Base-by-base conservation (phyloP, 1,140 invertebrate species). In the Ostrea edulis region DNA sequence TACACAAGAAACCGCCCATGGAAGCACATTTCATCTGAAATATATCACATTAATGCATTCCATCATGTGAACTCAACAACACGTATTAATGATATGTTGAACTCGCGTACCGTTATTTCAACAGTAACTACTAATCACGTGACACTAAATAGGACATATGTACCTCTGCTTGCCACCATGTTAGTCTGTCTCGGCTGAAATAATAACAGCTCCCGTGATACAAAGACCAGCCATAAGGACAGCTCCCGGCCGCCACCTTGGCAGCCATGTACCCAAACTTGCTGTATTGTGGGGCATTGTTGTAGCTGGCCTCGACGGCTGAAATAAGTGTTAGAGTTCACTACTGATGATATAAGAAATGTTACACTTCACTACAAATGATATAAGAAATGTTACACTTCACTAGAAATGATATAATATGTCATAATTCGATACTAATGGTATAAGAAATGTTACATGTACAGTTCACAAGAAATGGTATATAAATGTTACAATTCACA, bases 1-100 rank as follows among this genome's bases (percentile, higher is more conserved):
- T 62, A 85, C 51, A 52, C 20, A 85, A 8, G 25, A 54, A 85
- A 11, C 83, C 83, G 29, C 83, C 83, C 83, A 85, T 85, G 54
- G 51, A 85, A 8, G 29, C 54, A 62, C 83, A 85, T 62, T 62
- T 85, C 83, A 85, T 85, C 83, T 85, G n/a, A 9, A 85, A 85
- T 77, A 35, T 62, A 17, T 17, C 17, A 62, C 7, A 44, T 44
- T 44, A 44, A 44, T 44, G 5, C 35, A 44, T 44, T 44, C 35
- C 35, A 44, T 44, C 5, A 44, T 44, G n/a, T n/a, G n/a, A n/a
- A n/a, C n/a, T 44, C 35, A 1, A 44, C 35, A 44, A 44, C 5
- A 5, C 35, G 35, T 44, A 44, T 44, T 44, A 44, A 44, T 5
- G 35, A 44, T 44, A 44, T 44, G 5, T 5, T 44, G 5, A 5